Conservation (phyloP, 2,797 vertebrate species). For the Labeo calbasu region DNA sequence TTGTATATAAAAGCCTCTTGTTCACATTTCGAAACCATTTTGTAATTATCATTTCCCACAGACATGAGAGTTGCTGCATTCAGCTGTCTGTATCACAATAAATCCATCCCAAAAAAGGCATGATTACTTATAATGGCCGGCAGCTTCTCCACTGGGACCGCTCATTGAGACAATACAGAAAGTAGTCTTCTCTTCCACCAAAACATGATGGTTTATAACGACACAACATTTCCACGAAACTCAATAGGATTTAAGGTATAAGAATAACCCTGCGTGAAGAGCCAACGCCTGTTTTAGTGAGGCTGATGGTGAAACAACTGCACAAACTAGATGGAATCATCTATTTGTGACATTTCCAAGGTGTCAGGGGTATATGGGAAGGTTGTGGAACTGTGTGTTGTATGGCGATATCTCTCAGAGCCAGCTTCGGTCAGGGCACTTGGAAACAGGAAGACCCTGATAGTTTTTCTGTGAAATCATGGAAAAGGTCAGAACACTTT, state of each 20-base stretch:
- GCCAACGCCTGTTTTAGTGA: conserved; percentile 30
- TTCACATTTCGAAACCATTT: conserved; percentile 46
- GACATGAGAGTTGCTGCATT: conserved; percentile 50
- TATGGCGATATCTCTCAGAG: conserved; percentile 23
- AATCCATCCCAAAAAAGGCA: conserved; percentile 39
- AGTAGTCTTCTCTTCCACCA: not conserved
- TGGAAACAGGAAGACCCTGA: conserved; percentile 65
- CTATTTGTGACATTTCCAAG: conserved; percentile 15
- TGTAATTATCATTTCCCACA: conserved; percentile 47
- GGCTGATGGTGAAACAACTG: conserved; percentile 5
- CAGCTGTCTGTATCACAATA: conserved; percentile 38
- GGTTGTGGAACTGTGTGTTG: conserved; percentile 32
- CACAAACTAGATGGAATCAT: conserved; percentile 22
- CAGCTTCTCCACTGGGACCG: conserved; percentile 26
- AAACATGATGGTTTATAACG: conserved; percentile 30
- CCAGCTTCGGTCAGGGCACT: conserved; percentile 36
- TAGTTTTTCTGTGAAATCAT: conserved; percentile 39
- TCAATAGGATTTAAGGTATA: not conserved
- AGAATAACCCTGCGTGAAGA: conserved; percentile 17
- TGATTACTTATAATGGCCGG: conserved; percentile 49
- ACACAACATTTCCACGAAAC: conserved; percentile 8
- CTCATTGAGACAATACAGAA: conserved; percentile 34
- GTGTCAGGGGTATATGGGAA: not conserved
- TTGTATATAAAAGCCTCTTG: conserved; percentile 52
- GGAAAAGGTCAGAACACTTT: conserved; percentile 44